phyloP scores from a whole-genome alignment of 2,113 vertebrate genomes.

The Burhinus oedicnemus region DNA sequence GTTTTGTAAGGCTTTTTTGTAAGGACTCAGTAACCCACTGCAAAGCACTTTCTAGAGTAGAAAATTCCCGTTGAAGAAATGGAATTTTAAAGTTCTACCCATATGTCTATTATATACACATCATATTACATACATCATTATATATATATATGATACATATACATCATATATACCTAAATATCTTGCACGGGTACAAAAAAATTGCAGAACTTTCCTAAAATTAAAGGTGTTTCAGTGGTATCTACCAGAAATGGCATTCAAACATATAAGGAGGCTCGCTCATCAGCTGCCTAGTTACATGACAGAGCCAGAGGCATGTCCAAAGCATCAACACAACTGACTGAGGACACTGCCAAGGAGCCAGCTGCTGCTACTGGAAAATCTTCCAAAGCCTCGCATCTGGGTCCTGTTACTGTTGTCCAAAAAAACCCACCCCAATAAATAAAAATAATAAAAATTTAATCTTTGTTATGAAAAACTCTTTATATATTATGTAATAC shows the following conservation, averaged over 20 bases:
- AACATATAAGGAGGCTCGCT: background rate
- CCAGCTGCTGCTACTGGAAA: conserved; percentile 63
- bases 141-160: no score
- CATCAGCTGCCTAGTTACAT: conserved; percentile 5
- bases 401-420: conserved; percentile 34
- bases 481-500: background rate
- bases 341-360: conserved; percentile 55
- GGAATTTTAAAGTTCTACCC: background rate
- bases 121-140: background rate
- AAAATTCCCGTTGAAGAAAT: background rate
- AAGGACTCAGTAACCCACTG: background rate
- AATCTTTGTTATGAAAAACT: background rate
- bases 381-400: conserved; percentile 49
- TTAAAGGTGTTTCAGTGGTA: background rate
- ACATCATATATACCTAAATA: fast-evolving
- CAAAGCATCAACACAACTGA: conserved; percentile 44
- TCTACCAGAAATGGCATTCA: background rate
- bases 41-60: background rate
- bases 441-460: background rate
- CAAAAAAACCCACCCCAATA: background rate
- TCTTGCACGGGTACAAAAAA: background rate
- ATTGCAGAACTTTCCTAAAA: background rate
- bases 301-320: conserved; percentile 37
- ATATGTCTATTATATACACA: fast-evolving
- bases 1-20: background rate